Evolutionary conservation across 1,140 invertebrate species (phyloP).

Genomic region (Maconellicoccus hirsutus): DNA sequence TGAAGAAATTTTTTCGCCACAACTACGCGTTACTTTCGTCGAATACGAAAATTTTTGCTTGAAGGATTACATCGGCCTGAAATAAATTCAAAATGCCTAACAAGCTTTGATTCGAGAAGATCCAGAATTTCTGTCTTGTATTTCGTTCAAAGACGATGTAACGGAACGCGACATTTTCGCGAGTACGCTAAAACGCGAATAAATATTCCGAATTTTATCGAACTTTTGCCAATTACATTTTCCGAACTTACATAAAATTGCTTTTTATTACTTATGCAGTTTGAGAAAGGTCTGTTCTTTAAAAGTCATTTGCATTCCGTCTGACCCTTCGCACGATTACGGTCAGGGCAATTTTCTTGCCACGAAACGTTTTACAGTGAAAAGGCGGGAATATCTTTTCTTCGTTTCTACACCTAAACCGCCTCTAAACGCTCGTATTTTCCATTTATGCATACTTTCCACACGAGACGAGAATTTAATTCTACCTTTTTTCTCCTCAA

Average conservation of each 20-base stretch:
- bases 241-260: slow-evolving; percentile 17
- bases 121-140: background rate
- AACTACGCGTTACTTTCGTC: too few relatives aligned
- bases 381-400: slow-evolving; percentile 20
- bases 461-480: slow-evolving; percentile 21
- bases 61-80: too few relatives aligned
- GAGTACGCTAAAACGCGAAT: background rate
- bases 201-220: slow-evolving; percentile 19
- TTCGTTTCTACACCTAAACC: slow-evolving; percentile 17
- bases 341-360: background rate
- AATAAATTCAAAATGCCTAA: too few relatives aligned
- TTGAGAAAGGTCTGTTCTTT: slow-evolving; percentile 15
- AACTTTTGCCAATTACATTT: slow-evolving; percentile 20
- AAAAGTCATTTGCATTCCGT: slow-evolving; percentile 22
- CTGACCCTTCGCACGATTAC: slow-evolving; percentile 18
- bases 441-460: slow-evolving; percentile 20
- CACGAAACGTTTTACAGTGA: slow-evolving; percentile 17
- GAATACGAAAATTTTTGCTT: too few relatives aligned
- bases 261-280: slow-evolving; percentile 20
- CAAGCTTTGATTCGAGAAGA: too few relatives aligned
- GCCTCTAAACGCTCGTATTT: slow-evolving; percentile 17
- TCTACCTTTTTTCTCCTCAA: slow-evolving; percentile 6
- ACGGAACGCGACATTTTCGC: background rate
- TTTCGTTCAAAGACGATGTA: background rate
- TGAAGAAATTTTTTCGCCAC: too few relatives aligned